Percentiles rank a stretch among this genome's conserved stretches.
These are phyloP conservation scores for Acanthaster planci DNA, from an alignment of 35 echinoderm and acorn worm genomes.

Conservation along the genomic window DNA sequence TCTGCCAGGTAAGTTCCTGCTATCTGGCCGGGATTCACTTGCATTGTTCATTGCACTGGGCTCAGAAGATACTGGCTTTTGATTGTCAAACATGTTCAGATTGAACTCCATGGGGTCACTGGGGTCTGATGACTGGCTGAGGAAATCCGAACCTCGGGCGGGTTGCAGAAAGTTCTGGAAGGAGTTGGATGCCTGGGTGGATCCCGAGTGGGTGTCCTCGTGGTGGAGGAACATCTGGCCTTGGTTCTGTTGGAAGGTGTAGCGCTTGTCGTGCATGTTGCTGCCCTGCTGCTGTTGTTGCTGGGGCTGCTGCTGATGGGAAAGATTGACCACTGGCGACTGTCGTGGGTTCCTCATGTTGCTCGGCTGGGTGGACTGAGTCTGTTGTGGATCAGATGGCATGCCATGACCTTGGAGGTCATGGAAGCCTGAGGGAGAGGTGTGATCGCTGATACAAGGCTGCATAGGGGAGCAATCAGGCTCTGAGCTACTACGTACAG, in stretches of 20 bases:
- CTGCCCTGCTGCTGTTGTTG: neutral
- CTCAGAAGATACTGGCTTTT: neutral
- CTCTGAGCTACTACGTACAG: conserved; percentile 6
- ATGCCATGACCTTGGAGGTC: neutral
- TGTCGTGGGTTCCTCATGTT: neutral
- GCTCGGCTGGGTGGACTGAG: neutral
- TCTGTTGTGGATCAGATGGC: neutral
- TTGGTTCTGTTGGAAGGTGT: conserved; percentile 1
- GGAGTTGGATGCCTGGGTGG: neutral
- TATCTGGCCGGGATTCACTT: neutral
- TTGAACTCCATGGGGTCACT: neutral
- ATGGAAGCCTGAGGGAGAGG: neutral
- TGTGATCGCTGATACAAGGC: conserved; percentile 18
- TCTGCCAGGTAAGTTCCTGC: neutral
- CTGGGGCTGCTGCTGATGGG: neutral
- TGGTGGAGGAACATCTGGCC: conserved; percentile 5
- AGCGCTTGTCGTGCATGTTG: conserved; percentile 1
- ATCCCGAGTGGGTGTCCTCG: neutral
- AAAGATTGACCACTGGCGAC: neutral
- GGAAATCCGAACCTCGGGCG: neutral
- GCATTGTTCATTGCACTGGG: neutral
- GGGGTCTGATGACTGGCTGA: neutral
- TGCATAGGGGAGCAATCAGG: conserved; percentile 11
- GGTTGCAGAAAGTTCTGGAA: conserved; percentile 14
- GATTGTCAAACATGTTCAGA: conserved; percentile 15